These are phyloP conservation scores for Orchestes rusci DNA, from an alignment of 2,888 invertebrate species.

Conservation along the genomic window DNA sequence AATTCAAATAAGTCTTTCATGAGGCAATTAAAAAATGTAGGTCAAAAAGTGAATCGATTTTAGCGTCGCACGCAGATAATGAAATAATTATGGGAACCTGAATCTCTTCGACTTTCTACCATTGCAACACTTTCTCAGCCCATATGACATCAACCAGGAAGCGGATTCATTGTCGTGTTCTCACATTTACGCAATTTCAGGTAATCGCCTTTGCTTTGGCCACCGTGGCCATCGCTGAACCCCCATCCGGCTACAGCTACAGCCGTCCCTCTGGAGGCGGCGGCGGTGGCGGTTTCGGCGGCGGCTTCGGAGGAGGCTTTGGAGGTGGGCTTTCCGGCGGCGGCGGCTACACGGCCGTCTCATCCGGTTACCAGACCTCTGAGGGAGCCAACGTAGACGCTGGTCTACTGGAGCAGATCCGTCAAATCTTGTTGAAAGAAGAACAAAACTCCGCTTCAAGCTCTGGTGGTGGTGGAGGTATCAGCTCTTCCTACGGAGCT, in stretches of 20 bases:
- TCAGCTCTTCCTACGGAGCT: slow-evolving; percentile 46
- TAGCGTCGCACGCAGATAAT: too few species aligned
- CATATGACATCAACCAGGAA: too few species aligned
- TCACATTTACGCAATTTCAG: slow-evolving; percentile 52
- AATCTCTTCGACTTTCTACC: too few species aligned
- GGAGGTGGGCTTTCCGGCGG: slow-evolving; percentile 48
- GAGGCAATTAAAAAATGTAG: too few species aligned
- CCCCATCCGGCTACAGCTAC: slow-evolving; percentile 70
- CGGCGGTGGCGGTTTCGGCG: slow-evolving; percentile 36
- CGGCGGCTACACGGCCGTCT: slow-evolving; percentile 68
- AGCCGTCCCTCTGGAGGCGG: slow-evolving; percentile 55
- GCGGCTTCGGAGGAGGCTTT: slow-evolving; percentile 32
- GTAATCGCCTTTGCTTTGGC: slow-evolving; percentile 78
- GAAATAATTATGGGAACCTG: too few species aligned
- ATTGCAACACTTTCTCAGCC: too few species aligned
- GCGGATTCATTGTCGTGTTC: too few species aligned
- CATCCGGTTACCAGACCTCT: slow-evolving; percentile 71
- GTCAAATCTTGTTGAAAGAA: slow-evolving; percentile 77
- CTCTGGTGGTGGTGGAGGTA: slow-evolving; percentile 44
- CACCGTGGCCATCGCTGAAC: slow-evolving; percentile 66
- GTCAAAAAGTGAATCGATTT: too few species aligned
- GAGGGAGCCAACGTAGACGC: slow-evolving; percentile 79
- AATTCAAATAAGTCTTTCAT: too few species aligned
- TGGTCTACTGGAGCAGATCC: slow-evolving; percentile 73
- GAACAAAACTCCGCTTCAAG: slow-evolving; percentile 58